phyloP scores from a whole-genome alignment of 2,113 vertebrate species.

The Pterocles orientalis region DNA sequence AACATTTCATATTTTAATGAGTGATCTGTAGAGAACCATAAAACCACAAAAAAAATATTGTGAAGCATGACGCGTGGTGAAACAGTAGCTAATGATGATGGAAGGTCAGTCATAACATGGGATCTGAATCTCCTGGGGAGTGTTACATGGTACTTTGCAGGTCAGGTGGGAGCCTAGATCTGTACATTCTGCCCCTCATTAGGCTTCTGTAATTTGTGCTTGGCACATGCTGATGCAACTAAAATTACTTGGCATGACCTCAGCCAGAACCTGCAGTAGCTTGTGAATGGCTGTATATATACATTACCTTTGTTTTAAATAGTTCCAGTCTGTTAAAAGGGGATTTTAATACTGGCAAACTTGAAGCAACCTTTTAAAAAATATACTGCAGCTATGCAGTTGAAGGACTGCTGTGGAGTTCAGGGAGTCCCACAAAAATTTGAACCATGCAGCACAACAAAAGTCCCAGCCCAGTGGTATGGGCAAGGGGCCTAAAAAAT shows the following conservation, averaged over 20 bases:
- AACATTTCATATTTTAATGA: conserved; percentile 1
- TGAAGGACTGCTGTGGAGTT: not conserved
- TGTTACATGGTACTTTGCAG: not conserved
- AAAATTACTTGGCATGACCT: not conserved
- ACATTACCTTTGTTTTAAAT: not conserved
- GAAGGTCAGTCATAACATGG: not conserved
- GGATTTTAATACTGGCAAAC: not conserved
- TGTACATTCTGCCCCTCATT: not conserved
- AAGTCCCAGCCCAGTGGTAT: not conserved
- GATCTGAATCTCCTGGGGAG: not conserved
- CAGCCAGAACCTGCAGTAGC: not conserved
- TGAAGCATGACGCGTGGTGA: not conserved
- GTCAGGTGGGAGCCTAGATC: not conserved
- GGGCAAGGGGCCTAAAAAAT: not conserved
- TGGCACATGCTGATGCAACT: not conserved
- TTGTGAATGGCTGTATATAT: not conserved
- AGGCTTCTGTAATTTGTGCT: not conserved
- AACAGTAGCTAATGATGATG: not conserved
- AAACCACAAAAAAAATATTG: not conserved
- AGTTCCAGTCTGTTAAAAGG: not conserved
- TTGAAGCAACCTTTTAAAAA: not conserved
- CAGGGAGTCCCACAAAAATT: not conserved
- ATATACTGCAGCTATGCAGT: accelerated
- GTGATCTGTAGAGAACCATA: not conserved
- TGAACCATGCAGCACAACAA: not conserved